Conservation (phyloP, 2,888 invertebrate genomes). For the Spatulosminthurus flaviceps region DNA sequence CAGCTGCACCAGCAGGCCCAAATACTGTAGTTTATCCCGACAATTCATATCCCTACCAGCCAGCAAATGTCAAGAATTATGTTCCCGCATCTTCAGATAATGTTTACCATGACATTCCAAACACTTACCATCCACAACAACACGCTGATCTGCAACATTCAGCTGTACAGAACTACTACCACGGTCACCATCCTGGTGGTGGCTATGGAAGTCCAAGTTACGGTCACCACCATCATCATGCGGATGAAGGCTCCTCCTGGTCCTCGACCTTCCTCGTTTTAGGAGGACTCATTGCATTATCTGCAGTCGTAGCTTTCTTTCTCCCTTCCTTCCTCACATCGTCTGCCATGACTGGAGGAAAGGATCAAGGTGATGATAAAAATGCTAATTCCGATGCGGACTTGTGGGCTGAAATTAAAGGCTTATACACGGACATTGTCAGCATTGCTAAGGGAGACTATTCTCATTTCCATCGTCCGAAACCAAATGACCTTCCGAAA, state of each 20-base stretch:
- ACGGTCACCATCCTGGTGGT: conserved; percentile 27
- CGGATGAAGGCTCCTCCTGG: conserved; percentile 51
- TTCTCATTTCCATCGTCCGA: conserved; percentile 36
- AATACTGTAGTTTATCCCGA: not conserved
- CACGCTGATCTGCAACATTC: conserved; percentile 15
- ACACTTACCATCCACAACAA: not conserved
- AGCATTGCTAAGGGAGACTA: conserved; percentile 60
- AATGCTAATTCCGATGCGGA: conserved; percentile 51
- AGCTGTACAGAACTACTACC: conserved; percentile 38
- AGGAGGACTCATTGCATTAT: conserved; percentile 60
- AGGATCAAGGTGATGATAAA: conserved; percentile 53
- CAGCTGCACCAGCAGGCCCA: not conserved
- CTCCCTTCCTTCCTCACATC: conserved; percentile 54
- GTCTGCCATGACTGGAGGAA: conserved; percentile 46
- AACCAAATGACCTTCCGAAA: conserved; percentile 41
- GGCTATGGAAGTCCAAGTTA: not conserved
- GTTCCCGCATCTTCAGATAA: conserved; percentile 33
- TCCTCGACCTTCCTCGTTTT: conserved; percentile 59
- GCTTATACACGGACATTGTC: conserved; percentile 59
- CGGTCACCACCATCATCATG: conserved; percentile 27
- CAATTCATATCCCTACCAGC: not conserved
- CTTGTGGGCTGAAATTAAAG: conserved; percentile 62
- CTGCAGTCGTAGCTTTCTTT: conserved; percentile 58
- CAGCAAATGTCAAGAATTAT: not conserved
- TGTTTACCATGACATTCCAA: conserved; percentile 33